Conservation (phyloP, 30 jellyfish, hydroid and myxozoan genomes). For the Cassiopea andromeda region DNA sequence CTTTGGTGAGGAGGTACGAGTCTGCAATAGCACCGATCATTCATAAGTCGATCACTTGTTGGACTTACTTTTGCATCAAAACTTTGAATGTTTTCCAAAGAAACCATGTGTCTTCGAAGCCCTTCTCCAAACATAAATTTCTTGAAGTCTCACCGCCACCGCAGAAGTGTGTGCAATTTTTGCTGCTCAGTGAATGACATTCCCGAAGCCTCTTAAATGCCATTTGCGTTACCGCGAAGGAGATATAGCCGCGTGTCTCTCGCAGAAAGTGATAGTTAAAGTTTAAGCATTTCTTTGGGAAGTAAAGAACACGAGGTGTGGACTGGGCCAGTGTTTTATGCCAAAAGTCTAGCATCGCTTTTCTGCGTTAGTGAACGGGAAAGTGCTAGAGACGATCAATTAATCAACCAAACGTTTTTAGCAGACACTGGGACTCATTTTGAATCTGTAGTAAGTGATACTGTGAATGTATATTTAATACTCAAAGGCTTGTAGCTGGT, state of each 20-base stretch:
- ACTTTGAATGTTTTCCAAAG: too few species aligned
- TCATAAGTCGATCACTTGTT: too few species aligned
- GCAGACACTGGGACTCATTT: neutral
- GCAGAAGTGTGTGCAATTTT: too few species aligned
- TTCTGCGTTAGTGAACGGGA: neutral
- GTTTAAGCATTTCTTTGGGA: conserved; percentile 51
- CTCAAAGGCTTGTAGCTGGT: conserved; percentile 10
- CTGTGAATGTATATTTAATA: neutral
- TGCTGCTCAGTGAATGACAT: too few species aligned
- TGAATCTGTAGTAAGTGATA: neutral
- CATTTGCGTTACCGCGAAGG: conserved; percentile 1
- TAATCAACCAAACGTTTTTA: neutral
- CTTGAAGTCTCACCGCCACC: too few species aligned
- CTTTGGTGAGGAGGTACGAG: too few species aligned
- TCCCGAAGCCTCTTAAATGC: neutral
- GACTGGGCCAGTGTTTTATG: conserved; percentile 37
- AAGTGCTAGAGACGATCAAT: neutral
- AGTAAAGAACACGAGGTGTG: conserved; percentile 72
- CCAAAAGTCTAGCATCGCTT: neutral
- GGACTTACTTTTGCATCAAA: too few species aligned
- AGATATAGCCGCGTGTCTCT: conserved; percentile 8
- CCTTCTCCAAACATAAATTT: too few species aligned
- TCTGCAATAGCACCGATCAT: too few species aligned
- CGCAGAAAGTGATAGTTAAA: conserved; percentile 31
- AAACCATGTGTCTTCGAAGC: too few species aligned